phyloP scores from a whole-genome alignment of 2,888 invertebrate genomes.

The Cetonia aurata region DNA sequence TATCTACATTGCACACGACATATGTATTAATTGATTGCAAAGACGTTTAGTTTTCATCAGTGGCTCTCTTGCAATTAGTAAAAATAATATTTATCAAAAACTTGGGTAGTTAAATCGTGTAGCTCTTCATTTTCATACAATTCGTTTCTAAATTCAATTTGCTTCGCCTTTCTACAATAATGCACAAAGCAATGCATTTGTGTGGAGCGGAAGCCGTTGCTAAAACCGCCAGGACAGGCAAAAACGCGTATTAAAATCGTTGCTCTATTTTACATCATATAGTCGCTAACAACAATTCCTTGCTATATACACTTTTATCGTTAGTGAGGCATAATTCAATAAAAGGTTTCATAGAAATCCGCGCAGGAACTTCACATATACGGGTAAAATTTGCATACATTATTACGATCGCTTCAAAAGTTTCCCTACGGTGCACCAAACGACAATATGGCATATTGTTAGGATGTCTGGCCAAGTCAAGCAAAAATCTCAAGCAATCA shows the following conservation, averaged over 20 bases:
- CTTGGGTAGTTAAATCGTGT: not conserved
- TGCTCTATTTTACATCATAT: conserved; percentile 28
- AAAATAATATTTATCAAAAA: no score
- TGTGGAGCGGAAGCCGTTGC: not conserved
- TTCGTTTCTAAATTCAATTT: not conserved
- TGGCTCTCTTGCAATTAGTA: no score
- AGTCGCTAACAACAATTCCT: conserved; percentile 27
- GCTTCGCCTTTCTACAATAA: not conserved
- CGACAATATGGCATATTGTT: conserved; percentile 42
- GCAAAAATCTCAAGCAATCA: conserved; percentile 41
- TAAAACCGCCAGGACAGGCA: not conserved
- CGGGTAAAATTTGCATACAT: conserved; percentile 41
- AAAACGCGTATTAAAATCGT: conserved; percentile 26
- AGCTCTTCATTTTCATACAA: not conserved
- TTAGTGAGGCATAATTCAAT: conserved; percentile 41
- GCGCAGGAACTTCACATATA: conserved; percentile 38
- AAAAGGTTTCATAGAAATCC: conserved; percentile 26
- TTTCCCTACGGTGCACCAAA: conserved; percentile 40
- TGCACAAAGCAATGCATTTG: not conserved
- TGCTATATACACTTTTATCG: conserved; percentile 31
- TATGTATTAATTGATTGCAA: conserved; percentile 34
- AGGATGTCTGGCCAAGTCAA: conserved; percentile 41
- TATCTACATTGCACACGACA: conserved; percentile 39
- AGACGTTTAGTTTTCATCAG: no score
- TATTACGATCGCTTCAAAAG: conserved; percentile 41